phyloP scores from a whole-genome alignment of 2,797 vertebrate genomes.

The Typhlichthys eigenmanni region DNA sequence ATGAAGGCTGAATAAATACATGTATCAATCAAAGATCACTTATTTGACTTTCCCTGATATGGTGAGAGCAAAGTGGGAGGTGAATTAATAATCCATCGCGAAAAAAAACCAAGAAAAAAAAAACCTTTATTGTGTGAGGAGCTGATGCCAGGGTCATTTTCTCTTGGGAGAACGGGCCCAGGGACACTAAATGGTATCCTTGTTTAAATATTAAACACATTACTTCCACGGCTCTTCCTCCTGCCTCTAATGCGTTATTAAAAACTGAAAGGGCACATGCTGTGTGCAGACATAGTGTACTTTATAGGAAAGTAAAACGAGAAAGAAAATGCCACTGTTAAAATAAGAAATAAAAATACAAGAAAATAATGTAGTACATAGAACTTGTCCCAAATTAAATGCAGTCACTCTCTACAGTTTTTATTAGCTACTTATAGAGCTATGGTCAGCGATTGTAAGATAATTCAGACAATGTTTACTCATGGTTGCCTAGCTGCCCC shows the following conservation, averaged over 20 bases:
- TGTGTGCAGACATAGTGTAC: not conserved
- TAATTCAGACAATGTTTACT: too few relatives aligned
- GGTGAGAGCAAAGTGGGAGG: constrained; percentile 28
- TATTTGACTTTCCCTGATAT: constrained; percentile 38
- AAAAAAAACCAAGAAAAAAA: constrained; percentile 35
- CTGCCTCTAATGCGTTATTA: constrained; percentile 11
- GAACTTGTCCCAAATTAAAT: too few relatives aligned
- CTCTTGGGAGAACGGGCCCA: constrained; percentile 29
- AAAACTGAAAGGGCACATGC: constrained; percentile 27
- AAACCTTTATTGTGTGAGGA: constrained; percentile 11
- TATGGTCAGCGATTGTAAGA: too few relatives aligned
- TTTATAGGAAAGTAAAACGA: not conserved
- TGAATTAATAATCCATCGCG: constrained; percentile 22
- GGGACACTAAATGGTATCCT: constrained; percentile 43
- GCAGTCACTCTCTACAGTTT: too few relatives aligned
- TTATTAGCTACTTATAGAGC: too few relatives aligned
- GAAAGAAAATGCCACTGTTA: not conserved
- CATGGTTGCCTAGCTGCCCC: too few relatives aligned
- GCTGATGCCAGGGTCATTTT: constrained; percentile 19
- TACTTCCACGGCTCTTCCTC: constrained; percentile 40
- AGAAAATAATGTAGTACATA: too few relatives aligned
- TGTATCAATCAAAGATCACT: constrained; percentile 24
- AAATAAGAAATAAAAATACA: too few relatives aligned
- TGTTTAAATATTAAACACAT: constrained; percentile 64
- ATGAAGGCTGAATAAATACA: constrained; percentile 29